These are phyloP conservation scores for Pseudoatta argentina DNA, from an alignment of 1,140 invertebrate genomes.

Conservation along the genomic window DNA sequence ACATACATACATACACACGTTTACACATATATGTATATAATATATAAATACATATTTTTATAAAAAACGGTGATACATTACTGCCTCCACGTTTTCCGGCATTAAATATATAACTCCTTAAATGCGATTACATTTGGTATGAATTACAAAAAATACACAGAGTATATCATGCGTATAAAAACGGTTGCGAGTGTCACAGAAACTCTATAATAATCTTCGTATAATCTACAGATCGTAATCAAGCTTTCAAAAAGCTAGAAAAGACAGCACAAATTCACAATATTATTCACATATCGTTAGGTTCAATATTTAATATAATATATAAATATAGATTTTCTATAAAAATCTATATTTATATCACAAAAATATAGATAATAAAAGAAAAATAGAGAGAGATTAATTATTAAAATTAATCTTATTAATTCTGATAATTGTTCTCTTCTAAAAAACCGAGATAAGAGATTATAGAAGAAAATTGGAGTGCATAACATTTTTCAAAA, in stretches of 20 bases:
- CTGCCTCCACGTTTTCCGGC: conserved; percentile 7
- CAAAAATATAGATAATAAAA: not conserved
- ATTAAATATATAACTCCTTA: conserved; percentile 71
- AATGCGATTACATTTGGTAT: conserved; percentile 75
- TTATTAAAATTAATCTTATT: not conserved
- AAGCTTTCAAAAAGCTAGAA: conserved; percentile 51
- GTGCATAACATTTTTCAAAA: not conserved
- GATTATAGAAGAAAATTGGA: not conserved
- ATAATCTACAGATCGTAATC: conserved; percentile 65
- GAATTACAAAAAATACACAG: conserved; percentile 76
- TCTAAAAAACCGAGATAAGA: not conserved
- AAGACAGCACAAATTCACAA: not conserved
- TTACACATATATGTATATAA: not conserved
- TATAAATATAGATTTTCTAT: not conserved
- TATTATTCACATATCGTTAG: conserved; percentile 4
- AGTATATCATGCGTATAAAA: conserved; percentile 75
- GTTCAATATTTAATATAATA: not conserved
- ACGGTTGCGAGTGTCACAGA: conserved; percentile 69
- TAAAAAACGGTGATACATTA: conserved; percentile 52
- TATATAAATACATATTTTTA: conserved; percentile 60
- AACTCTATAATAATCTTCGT: conserved; percentile 62
- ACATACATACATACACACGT: not conserved
- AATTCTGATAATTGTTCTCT: not conserved
- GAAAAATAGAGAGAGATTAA: not conserved
- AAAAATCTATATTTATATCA: not conserved